Base-by-base conservation (phyloP, 2,113 vertebrate genomes). In the Gasterosteus nipponicus region DNA sequence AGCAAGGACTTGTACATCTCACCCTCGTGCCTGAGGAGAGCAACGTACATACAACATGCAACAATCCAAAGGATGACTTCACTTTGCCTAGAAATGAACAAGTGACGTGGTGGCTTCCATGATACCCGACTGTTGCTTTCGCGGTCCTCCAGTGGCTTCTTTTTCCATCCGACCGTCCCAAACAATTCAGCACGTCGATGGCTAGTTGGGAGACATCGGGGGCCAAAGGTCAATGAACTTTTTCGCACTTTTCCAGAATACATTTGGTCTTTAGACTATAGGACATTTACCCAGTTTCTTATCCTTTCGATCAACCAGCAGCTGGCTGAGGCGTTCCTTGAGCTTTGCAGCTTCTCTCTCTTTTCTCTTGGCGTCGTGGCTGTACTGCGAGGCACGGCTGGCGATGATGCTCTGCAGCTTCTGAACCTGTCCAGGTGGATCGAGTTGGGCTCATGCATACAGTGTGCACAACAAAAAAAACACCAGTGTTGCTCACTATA, bases 321-420 rank as follows among this genome's bases (percentile, higher is more conserved):
- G 94, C 49, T 98, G 97, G 90, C 96, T 94, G 1, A 99, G 93
- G 7, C 97, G 96, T 41, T 99, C 98, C 84, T 97, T 99, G 71
- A 99, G 92, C 82, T 98, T 99, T 76, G 93, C 94, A 76, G 95
- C 94, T 87, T 99, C 97, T 75, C 97, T 94, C 62, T 99, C 98
- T 87, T 97, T 98, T 63, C 97, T 96, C 87, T 98, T 99, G 93
- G 97, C 95, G 69, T 98, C 97, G 38, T 99, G 98, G 93, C 94
- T 97, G 87, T 98, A 98, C 68, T 99, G 98, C 26, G 96, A 96
- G 80, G 97, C 96, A 80, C 97, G 96, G 82, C 97, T 98, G 76
- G 97, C 90, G 73, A 99, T 96, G 80, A 99, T 95, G 69, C 91
- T 97, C 87, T 99, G 98, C 68, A 99, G 92, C 87, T 98, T 99